These are phyloP conservation scores for Petrophora chlorosata DNA, from an alignment of 2,888 invertebrate genomes.

Conservation along the genomic window DNA sequence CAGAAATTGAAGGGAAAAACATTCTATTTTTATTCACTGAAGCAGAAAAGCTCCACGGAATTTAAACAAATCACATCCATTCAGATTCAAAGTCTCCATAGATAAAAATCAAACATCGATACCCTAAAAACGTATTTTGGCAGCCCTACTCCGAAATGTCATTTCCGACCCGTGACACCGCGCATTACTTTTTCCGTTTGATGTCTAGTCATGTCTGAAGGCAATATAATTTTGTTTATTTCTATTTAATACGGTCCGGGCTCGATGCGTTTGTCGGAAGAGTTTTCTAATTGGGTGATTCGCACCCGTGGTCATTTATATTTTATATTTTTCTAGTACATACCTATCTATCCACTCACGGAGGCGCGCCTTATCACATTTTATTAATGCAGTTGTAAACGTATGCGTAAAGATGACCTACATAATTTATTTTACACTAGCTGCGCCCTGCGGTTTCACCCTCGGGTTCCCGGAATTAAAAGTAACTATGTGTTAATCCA, in stretches of 20 bases:
- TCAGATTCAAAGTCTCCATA: too few species aligned
- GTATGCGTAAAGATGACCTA: too few species aligned
- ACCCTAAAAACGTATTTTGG: not conserved
- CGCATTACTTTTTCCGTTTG: slow-evolving; percentile 80
- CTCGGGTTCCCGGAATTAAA: too few species aligned
- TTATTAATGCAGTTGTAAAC: too few species aligned
- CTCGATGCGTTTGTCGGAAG: slow-evolving; percentile 28
- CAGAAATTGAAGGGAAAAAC: too few species aligned
- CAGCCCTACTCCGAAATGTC: slow-evolving; percentile 57
- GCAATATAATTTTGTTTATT: slow-evolving; percentile 70
- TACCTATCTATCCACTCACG: not conserved
- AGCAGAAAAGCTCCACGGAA: too few species aligned
- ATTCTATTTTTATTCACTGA: too few species aligned
- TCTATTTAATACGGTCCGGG: slow-evolving; percentile 40
- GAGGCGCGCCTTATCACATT: not conserved
- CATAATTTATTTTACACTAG: too few species aligned
- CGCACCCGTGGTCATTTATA: slow-evolving; percentile 5
- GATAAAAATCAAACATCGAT: too few species aligned
- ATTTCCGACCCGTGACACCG: slow-evolving; percentile 55
- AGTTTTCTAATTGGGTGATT: slow-evolving; percentile 30
- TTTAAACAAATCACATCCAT: too few species aligned
- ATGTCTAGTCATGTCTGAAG: slow-evolving; percentile 70
- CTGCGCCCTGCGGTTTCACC: too few species aligned
- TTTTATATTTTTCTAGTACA: not conserved
- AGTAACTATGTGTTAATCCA: too few species aligned